A percentile compares a stretch with the other conserved stretches of the same genome.
Evolutionary conservation across 2,113 vertebrate genomes (phyloP).

Genomic region (Oreochromis niloticus): DNA sequence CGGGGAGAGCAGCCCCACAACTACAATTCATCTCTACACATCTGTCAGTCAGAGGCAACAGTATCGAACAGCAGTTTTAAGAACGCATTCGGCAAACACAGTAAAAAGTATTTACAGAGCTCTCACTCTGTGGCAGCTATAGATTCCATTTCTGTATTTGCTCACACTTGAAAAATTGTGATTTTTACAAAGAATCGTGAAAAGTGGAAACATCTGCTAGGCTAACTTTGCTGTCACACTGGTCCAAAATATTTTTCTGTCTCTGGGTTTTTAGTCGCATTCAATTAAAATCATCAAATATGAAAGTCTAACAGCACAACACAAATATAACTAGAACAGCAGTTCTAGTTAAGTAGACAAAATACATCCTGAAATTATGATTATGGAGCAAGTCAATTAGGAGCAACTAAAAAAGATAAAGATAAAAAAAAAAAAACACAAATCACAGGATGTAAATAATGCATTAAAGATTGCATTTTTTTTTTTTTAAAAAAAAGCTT

Average conservation of each 20-base stretch:
- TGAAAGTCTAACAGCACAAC: background rate
- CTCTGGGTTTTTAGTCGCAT: background rate
- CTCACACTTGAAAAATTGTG: background rate
- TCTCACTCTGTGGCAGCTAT: no score
- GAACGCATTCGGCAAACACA: no score
- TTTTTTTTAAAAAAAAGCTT: background rate
- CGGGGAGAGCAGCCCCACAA: no score
- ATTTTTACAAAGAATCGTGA: background rate
- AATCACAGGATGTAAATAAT: background rate
- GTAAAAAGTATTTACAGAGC: no score
- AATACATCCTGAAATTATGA: background rate
- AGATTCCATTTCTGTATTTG: no score
- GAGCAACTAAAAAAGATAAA: background rate
- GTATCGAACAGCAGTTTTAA: no score
- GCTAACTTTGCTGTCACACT: background rate
- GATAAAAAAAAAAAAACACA: background rate
- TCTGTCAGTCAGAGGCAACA: no score
- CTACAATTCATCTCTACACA: no score
- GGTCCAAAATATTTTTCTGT: background rate
- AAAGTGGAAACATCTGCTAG: background rate
- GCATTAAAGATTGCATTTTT: background rate
- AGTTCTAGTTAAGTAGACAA: background rate
- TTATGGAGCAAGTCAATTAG: background rate
- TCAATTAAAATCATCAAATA: background rate
- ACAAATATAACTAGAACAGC: no score